Evolutionary conservation across 2,113 vertebrate genomes (phyloP).

Genomic region (Carassius gibelio): DNA sequence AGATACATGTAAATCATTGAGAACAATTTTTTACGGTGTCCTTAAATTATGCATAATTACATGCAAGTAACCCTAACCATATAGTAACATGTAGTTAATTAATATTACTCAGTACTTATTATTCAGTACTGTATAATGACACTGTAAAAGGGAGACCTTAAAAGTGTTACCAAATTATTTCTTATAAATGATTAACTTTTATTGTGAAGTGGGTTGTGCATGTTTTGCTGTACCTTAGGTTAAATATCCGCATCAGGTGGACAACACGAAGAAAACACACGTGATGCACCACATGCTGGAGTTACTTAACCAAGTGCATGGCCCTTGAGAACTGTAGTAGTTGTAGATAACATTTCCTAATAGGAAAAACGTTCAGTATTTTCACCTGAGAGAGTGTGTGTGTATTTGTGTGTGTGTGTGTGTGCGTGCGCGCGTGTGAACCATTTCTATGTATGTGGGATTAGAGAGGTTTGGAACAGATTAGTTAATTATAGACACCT

Average conservation of each 20-base stretch:
- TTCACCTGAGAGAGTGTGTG: not conserved
- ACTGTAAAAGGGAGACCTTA: no score
- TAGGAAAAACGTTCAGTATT: not conserved
- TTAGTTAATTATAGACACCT: constrained; percentile 80
- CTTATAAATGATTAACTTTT: no score
- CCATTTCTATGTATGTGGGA: constrained; percentile 61
- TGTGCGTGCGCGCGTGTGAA: constrained; percentile 38
- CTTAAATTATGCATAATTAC: no score
- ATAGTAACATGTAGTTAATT: no score
- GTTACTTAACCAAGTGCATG: constrained; percentile 33
- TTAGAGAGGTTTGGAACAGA: constrained; percentile 77
- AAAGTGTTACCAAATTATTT: no score
- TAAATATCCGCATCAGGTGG: not conserved
- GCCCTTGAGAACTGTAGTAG: not conserved
- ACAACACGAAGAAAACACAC: constrained; percentile 5
- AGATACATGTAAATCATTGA: not conserved
- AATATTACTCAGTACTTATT: no score
- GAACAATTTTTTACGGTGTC: no score
- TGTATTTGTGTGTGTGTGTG: not conserved
- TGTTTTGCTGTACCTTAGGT: not conserved
- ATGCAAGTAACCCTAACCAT: no score
- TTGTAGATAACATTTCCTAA: not conserved
- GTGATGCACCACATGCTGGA: constrained; percentile 33
- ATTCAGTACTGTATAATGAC: no score
- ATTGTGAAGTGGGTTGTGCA: not conserved